Evolutionary conservation across 92 coral and sea anemone genomes (phyloP).

Genomic region (Umimayanthus kanabou): DNA sequence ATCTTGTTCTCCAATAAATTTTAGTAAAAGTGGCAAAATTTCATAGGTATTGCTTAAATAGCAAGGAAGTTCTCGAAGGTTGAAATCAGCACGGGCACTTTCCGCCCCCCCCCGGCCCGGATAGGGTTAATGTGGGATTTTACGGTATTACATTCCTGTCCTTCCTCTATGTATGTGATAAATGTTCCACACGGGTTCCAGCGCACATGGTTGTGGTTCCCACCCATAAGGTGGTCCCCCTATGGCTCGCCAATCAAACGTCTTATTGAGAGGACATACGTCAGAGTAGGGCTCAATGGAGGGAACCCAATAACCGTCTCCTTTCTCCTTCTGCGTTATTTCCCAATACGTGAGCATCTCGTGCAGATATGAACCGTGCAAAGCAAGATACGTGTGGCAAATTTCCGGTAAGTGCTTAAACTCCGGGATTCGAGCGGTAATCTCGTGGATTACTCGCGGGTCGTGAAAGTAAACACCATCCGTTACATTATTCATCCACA

Average conservation of each 20-base stretch:
- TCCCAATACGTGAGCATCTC: conserved; percentile 84
- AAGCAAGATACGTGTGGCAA: conserved; percentile 72
- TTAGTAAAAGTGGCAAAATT: too few relatives aligned
- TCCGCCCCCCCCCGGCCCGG: too few relatives aligned
- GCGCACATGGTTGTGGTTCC: conserved; percentile 77
- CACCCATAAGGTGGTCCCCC: conserved; percentile 80
- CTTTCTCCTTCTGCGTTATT: conserved; percentile 53
- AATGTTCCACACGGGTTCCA: conserved; percentile 73
- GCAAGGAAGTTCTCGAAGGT: too few relatives aligned
- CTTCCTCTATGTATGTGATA: conserved; percentile 76
- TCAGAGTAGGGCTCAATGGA: conserved; percentile 75
- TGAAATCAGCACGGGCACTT: too few relatives aligned
- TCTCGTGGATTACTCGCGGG: conserved; percentile 79
- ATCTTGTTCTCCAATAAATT: too few relatives aligned
- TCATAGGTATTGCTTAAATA: too few relatives aligned
- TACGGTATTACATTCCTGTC: conserved; percentile 62
- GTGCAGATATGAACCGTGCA: conserved; percentile 91
- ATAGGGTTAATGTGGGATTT: too few relatives aligned
- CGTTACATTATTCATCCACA: conserved; percentile 89
- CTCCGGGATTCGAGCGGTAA: conserved; percentile 74
- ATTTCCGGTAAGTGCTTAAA: conserved; percentile 62
- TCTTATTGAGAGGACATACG: conserved; percentile 70
- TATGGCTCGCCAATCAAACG: conserved; percentile 87
- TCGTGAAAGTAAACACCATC: conserved; percentile 88
- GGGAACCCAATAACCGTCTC: conserved; percentile 70